Evolutionary conservation across 2,113 vertebrate genomes (phyloP).

Genomic region (Nycticebus coucang): DNA sequence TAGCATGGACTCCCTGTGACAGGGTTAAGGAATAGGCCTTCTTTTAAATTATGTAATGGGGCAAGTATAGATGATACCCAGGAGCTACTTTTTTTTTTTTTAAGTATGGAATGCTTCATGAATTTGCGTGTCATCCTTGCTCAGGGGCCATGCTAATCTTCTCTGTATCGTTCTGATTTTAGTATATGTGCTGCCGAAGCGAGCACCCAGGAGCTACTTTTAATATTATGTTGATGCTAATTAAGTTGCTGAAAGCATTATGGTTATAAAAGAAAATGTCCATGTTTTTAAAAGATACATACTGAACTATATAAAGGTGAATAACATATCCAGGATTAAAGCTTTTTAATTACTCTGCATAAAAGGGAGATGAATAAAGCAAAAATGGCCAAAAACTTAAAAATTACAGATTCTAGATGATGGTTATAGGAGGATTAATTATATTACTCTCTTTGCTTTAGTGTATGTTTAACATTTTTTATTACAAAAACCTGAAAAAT

Average conservation of each 20-base stretch:
- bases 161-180: too few relatives aligned
- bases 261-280: neutral
- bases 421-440: neutral
- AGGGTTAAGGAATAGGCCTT: neutral
- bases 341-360: neutral
- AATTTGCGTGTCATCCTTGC: too few relatives aligned
- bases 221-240: neutral
- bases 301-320: neutral
- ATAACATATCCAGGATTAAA: neutral
- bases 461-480: neutral
- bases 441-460: neutral
- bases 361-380: neutral
- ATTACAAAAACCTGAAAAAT: conserved; percentile 11
- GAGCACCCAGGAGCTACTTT: neutral
- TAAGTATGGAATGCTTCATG: too few relatives aligned
- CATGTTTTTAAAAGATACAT: neutral
- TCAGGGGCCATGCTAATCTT: too few relatives aligned
- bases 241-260: neutral
- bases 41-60: neutral
- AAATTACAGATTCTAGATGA: neutral
- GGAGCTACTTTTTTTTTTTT: neutral
- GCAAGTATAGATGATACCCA: neutral
- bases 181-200: too few relatives aligned
- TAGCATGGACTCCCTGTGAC: neutral
- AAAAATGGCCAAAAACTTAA: neutral